Evolutionary conservation across 1,140 invertebrate species (phyloP).

Genomic region (Lepidostoma basale): DNA sequence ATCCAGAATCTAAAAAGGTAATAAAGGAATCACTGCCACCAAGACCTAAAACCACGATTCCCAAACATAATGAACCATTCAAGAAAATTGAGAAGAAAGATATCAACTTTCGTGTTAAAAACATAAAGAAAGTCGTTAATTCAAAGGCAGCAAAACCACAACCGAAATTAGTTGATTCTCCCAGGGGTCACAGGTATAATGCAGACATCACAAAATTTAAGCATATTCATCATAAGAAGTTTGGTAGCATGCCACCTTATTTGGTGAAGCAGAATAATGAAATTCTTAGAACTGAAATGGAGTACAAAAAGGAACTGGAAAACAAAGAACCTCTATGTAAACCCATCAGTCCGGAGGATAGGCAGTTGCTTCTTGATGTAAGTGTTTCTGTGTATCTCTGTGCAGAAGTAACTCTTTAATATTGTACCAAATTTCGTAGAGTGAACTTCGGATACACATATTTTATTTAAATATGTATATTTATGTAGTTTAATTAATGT

Average conservation of each 20-base stretch:
- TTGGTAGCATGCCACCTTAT: constrained; percentile 33
- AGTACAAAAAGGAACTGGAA: constrained; percentile 28
- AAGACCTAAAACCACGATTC: background rate
- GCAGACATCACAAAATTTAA: constrained; percentile 6
- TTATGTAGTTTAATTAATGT: no score
- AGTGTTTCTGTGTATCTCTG: background rate
- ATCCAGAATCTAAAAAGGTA: background rate
- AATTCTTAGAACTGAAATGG: constrained; percentile 20
- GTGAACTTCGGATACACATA: no score
- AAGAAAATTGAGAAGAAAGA: background rate
- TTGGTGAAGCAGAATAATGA: constrained; percentile 26
- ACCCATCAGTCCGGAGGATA: constrained; percentile 25
- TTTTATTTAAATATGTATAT: no score
- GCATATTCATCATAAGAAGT: constrained; percentile 23
- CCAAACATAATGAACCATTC: background rate
- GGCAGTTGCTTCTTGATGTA: constrained; percentile 32
- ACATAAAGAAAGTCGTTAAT: constrained; percentile 26
- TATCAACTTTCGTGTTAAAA: constrained; percentile 21
- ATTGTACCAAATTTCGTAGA: no score
- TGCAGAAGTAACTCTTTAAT: no score
- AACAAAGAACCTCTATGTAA: constrained; percentile 30
- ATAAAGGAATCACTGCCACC: background rate
- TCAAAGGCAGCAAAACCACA: constrained; percentile 3
- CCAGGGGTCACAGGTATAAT: constrained; percentile 23
- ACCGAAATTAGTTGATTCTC: constrained; percentile 22